Evolutionary conservation across 2,888 invertebrate genomes (phyloP).

Genomic region (Eupithecia vulgata): DNA sequence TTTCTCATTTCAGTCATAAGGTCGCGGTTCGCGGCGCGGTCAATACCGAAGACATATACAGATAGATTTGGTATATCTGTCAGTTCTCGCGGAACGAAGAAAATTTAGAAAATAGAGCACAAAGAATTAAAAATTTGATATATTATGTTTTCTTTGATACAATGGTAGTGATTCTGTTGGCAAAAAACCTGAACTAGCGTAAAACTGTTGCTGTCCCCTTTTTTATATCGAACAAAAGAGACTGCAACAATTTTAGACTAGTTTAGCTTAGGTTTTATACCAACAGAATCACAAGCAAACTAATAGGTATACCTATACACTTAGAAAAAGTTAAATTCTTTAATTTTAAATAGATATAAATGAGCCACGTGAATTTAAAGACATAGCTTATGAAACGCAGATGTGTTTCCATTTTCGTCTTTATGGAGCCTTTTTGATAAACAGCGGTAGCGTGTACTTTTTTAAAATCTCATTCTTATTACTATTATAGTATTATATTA

Average conservation of each 20-base stretch:
- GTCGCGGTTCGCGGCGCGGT: neutral
- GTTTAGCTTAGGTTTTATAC: too few relatives aligned
- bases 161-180: too few relatives aligned
- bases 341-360: neutral
- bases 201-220: too few relatives aligned
- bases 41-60: neutral
- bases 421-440: neutral
- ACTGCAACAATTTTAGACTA: too few relatives aligned
- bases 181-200: too few relatives aligned
- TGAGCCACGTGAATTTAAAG: neutral
- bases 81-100: neutral
- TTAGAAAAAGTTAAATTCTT: too few relatives aligned
- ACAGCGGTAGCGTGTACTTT: neutral
- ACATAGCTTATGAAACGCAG: neutral
- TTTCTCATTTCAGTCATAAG: neutral
- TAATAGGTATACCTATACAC: too few relatives aligned
- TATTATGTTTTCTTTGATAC: too few relatives aligned
- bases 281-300: too few relatives aligned
- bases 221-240: too few relatives aligned
- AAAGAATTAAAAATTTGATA: neutral
- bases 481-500: too few relatives aligned
- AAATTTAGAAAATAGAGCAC: neutral
- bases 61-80: neutral
- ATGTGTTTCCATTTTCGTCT: neutral
- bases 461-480: too few relatives aligned